Conservation (phyloP, 2,797 vertebrate species). For the Linurgus olivaceus region DNA sequence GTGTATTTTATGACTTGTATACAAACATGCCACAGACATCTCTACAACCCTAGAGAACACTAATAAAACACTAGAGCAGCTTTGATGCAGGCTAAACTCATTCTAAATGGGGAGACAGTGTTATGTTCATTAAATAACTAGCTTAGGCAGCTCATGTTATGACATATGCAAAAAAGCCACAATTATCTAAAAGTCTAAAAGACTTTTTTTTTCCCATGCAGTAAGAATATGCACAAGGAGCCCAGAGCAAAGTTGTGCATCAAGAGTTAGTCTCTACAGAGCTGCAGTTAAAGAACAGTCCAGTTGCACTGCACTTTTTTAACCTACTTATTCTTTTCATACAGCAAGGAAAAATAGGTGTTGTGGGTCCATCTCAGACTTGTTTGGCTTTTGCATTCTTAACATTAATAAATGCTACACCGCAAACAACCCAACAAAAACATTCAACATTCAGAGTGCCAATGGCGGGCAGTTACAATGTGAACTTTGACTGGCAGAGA, state of each 20-base stretch:
- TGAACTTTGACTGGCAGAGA: conserved; percentile 59
- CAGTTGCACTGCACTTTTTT: not conserved
- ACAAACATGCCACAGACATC: conserved; percentile 57
- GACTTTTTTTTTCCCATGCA: conserved; percentile 26
- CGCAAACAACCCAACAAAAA: conserved; percentile 56
- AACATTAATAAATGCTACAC: conserved; percentile 13
- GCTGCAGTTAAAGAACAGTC: conserved; percentile 22
- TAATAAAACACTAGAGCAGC: conserved; percentile 39
- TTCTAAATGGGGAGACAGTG: not conserved
- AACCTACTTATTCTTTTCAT: conserved; percentile 9
- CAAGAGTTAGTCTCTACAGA: conserved; percentile 1
- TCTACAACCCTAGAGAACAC: conserved; percentile 55
- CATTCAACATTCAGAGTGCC: conserved; percentile 44
- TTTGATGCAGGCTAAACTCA: conserved; percentile 38
- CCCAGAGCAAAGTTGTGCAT: conserved; percentile 20
- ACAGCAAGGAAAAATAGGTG: conserved; percentile 39
- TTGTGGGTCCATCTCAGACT: conserved; percentile 23
- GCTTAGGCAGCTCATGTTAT: conserved; percentile 29
- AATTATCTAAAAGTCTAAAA: not conserved
- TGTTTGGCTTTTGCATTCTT: conserved; percentile 50
- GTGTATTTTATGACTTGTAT: conserved; percentile 34
- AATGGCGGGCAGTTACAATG: conserved; percentile 26
- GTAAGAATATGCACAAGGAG: not conserved
- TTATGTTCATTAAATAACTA: conserved; percentile 15
- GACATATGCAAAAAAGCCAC: conserved; percentile 22